A percentile compares a stretch with the other conserved stretches of the same genome.
phyloP scores from a whole-genome alignment of 1,140 invertebrate genomes.

The Ceratosolen fusciceps region DNA sequence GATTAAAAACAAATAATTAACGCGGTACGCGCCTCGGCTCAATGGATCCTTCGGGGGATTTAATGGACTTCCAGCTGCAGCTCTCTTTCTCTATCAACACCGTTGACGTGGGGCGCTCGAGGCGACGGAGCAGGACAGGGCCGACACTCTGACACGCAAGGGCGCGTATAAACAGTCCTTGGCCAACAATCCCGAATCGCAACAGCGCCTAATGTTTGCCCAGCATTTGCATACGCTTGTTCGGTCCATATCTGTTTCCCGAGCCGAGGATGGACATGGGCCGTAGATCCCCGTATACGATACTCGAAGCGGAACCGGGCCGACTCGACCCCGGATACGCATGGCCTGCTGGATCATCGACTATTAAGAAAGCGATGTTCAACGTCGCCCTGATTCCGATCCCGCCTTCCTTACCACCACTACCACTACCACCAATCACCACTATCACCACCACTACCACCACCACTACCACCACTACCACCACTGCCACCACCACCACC shows the following conservation, averaged over 20 bases:
- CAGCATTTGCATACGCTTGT: conserved; percentile 70
- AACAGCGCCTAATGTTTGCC: conserved; percentile 61
- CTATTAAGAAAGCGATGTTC: conserved; percentile 38
- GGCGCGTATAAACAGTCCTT: conserved; percentile 23
- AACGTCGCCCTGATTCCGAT: too few species aligned
- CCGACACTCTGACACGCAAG: conserved; percentile 25
- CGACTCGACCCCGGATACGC: background rate
- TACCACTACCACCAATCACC: too few species aligned
- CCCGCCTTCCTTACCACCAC: too few species aligned
- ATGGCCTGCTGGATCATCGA: conserved; percentile 26
- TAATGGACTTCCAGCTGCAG: too few species aligned
- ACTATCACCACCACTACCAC: too few species aligned
- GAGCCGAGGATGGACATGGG: background rate
- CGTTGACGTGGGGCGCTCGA: conserved; percentile 42
- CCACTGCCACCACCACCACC: too few species aligned
- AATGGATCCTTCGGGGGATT: background rate
- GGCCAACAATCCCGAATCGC: background rate
- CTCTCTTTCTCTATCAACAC: too few species aligned
- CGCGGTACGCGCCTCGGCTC: conserved; percentile 1
- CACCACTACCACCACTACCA: too few species aligned
- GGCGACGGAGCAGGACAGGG: conserved; percentile 10
- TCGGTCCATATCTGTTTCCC: conserved; percentile 45
- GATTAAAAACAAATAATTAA: conserved; percentile 48
- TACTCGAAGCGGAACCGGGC: too few species aligned
- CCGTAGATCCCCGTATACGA: too few species aligned